phyloP scores from a whole-genome alignment of 2,888 invertebrate species.

The Chaetogeoica ovagalla region DNA sequence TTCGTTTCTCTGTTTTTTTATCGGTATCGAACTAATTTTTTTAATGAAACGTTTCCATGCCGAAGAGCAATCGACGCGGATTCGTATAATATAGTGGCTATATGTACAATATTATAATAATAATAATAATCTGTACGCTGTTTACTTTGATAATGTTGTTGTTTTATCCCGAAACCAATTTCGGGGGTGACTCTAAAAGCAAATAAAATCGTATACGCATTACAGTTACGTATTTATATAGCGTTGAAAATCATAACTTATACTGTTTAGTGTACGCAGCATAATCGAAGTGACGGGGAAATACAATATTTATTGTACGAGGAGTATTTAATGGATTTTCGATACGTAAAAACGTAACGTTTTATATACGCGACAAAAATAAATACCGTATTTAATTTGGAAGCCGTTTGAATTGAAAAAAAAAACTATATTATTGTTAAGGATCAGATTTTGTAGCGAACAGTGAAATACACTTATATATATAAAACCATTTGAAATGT shows the following conservation, averaged over 20 bases:
- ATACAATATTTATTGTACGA: no score
- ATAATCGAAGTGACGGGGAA: no score
- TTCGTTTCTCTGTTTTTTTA: neutral
- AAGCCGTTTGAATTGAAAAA: no score
- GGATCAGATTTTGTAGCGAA: no score
- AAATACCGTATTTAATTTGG: no score
- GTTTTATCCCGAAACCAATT: constrained; percentile 18
- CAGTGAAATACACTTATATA: no score
- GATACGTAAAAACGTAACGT: no score
- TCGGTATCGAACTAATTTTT: neutral
- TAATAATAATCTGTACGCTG: neutral
- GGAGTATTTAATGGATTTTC: no score
- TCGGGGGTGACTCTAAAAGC: constrained; percentile 16
- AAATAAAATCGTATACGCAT: constrained; percentile 4
- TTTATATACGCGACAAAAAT: no score
- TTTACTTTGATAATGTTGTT: constrained; percentile 31
- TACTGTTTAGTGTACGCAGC: no score
- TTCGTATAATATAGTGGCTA: neutral
- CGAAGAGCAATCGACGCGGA: neutral
- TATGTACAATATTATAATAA: neutral
- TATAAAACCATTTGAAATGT: no score
- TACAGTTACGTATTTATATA: neutral
- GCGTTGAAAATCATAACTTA: neutral
- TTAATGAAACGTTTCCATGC: neutral
- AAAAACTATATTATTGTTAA: no score